Percentiles rank a stretch among this genome's conserved stretches.
Evolutionary conservation across 2,797 vertebrate species (phyloP).

Genomic region (Acanthiza pusilla): DNA sequence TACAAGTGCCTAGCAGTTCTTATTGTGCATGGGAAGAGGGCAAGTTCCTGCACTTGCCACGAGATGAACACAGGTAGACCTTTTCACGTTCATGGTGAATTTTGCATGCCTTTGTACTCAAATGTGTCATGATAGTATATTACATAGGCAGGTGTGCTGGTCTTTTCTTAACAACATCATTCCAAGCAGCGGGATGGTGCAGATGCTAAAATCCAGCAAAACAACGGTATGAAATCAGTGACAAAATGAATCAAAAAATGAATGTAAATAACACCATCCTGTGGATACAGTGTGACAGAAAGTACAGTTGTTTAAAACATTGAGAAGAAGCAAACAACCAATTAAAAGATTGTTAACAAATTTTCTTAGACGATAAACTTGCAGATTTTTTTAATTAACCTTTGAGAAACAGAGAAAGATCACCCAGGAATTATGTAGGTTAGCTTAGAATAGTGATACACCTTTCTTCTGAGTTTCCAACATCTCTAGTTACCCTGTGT

Average conservation of each 20-base stretch:
- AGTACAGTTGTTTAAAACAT: neutral
- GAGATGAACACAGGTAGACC: neutral
- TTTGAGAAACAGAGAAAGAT: neutral
- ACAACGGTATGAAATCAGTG: neutral
- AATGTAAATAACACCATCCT: neutral
- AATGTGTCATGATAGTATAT: neutral
- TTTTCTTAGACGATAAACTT: neutral
- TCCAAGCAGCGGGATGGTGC: neutral
- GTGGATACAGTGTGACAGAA: neutral
- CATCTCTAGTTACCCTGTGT: neutral
- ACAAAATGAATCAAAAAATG: neutral
- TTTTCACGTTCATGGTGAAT: neutral
- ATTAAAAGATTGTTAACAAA: neutral
- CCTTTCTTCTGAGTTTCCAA: neutral
- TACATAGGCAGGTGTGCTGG: neutral
- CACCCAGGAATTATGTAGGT: neutral
- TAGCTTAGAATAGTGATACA: neutral
- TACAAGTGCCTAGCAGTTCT: neutral
- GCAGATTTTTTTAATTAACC: neutral
- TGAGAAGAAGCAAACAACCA: neutral
- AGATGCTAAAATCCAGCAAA: neutral
- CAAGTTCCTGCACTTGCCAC: neutral
- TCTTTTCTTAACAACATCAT: neutral
- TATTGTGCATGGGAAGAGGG: neutral
- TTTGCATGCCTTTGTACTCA: neutral